Base-by-base conservation (phyloP, 2,888 invertebrate species). In the Tinea trinotella region DNA sequence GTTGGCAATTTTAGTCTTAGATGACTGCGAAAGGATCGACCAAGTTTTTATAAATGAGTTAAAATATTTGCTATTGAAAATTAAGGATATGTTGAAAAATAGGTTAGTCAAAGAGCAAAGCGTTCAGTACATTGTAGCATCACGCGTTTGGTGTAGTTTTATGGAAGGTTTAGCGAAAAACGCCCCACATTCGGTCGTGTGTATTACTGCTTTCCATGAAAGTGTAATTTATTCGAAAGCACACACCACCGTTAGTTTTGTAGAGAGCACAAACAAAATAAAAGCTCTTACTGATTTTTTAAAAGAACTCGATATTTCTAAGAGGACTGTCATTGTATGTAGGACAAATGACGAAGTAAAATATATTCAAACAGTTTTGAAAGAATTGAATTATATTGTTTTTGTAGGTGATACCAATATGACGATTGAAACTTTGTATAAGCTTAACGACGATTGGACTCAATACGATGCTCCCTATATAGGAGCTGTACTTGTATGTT, bases 171-270 rank as follows among this genome's bases (percentile, higher is more conserved):
- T 93, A 19, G 79, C 88, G 0, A 79, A 76, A 36, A 80, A 76
- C 46, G 84, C 90, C 12, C 77, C 85, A 0, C 86, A 89, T 62
- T 90, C 93, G 0, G 77, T 91, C 0, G 74, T 94, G 3, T 90
- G 91, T 55, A 91, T 95, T 55, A 89, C 90, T 0, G 91, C 92
- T 17, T 90, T 90, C 60, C 86, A 93, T 60, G 94, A 95, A 74
- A 93, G 93, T 49, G 89, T 92, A 0, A 75, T 93, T 10, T 94
- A 92, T 72, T 91, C 90, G 60, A 88, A 68, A 75, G 87, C 59
- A 56, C 77, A 64, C n/a, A 79, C 76, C 12, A 64, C 72, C 0
- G 74, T 82, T 0, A 69, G 69, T 55, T 79, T 78, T 48, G 67
- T 80, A 1, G 68, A 70, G 19, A 71, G 76, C 6, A 68, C 75